A percentile compares a stretch with the other conserved stretches of the same genome.
These are phyloP conservation scores for Petrophora chlorosata DNA, from an alignment of 2,888 invertebrate genomes.

Conservation along the genomic window DNA sequence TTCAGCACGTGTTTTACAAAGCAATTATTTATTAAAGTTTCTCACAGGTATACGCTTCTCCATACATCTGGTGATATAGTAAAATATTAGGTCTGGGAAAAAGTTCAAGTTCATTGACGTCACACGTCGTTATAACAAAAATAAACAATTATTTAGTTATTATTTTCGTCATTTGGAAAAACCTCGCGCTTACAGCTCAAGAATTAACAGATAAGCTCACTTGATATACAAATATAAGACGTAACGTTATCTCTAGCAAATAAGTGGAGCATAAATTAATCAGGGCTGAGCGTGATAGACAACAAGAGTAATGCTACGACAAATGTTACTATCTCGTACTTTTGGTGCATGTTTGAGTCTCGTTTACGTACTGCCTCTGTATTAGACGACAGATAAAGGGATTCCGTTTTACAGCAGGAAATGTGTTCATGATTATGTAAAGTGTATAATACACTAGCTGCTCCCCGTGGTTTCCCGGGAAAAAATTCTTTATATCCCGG, in stretches of 20 bases:
- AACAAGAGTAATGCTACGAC: constrained; percentile 70
- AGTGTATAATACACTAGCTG: too few species aligned
- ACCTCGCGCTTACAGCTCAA: constrained; percentile 71
- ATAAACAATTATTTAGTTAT: constrained; percentile 6
- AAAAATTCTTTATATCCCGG: too few species aligned
- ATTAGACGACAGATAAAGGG: constrained; percentile 40
- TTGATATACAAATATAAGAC: constrained; percentile 75
- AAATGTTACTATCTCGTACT: constrained; percentile 72
- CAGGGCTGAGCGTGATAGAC: constrained; percentile 72
- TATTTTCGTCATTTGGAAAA: constrained; percentile 46
- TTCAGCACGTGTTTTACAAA: too few species aligned
- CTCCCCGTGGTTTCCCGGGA: too few species aligned
- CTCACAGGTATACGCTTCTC: too few species aligned
- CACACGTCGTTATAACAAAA: too few species aligned
- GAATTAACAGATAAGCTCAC: constrained; percentile 81
- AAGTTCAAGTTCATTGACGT: too few species aligned
- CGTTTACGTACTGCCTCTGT: constrained; percentile 63
- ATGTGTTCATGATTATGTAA: background rate
- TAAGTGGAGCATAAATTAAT: constrained; percentile 78
- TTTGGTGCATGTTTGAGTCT: constrained; percentile 63
- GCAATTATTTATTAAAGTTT: too few species aligned
- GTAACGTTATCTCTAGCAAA: constrained; percentile 75
- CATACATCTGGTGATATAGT: too few species aligned
- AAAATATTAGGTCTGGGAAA: too few species aligned
- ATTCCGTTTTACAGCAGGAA: constrained; percentile 27